These are phyloP conservation scores for Piscicola geometra DNA, from an alignment of 2,888 invertebrate species.

Conservation along the genomic window DNA sequence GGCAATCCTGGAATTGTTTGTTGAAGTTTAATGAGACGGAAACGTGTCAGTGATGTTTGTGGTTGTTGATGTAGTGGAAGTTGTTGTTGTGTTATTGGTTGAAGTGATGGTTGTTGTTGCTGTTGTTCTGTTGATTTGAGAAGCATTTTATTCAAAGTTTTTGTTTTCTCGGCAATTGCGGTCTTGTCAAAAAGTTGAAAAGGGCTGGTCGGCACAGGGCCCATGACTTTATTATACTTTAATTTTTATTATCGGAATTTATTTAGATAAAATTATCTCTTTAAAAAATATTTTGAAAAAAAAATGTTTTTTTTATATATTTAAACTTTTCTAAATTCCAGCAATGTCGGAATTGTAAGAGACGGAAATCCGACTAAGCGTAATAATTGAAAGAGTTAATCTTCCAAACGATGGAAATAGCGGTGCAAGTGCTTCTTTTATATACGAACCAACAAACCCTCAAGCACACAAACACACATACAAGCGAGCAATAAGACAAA, in stretches of 20 bases:
- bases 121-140: neutral
- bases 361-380: neutral
- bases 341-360: no score
- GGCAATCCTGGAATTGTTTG: neutral
- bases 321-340: no score
- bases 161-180: neutral
- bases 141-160: neutral
- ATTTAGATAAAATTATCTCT: no score
- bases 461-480: no score
- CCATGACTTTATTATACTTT: no score
- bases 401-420: neutral
- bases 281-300: no score
- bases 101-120: neutral
- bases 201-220: neutral
- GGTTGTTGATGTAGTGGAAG: neutral
- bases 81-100: neutral
- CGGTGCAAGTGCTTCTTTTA: neutral
- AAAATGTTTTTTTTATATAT: no score
- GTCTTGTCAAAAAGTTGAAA: constrained; percentile 1
- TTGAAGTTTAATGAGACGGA: neutral
- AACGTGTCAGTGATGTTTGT: neutral
- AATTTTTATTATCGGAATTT: no score
- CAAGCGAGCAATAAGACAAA: neutral
- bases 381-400: neutral
- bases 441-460: neutral